Evolutionary conservation across 2,113 vertebrate species (phyloP).

Genomic region (Psophia crepitans): DNA sequence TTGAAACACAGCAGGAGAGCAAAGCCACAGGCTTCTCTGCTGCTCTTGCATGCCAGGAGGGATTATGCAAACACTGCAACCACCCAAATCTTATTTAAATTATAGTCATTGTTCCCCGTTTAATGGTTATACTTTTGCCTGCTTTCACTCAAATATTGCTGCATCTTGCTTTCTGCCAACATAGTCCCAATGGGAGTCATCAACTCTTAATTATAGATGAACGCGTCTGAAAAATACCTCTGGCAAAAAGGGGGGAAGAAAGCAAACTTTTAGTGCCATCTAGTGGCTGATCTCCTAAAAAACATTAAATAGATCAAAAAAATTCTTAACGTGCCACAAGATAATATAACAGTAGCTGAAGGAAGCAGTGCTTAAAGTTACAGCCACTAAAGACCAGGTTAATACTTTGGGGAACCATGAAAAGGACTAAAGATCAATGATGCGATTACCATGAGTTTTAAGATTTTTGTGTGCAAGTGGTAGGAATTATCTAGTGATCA

Average conservation of each 20-base stretch:
- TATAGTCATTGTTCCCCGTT: slow-evolving; percentile 65
- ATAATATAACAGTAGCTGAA: background rate
- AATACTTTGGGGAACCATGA: background rate
- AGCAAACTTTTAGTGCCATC: slow-evolving; percentile 75
- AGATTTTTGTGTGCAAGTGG: background rate
- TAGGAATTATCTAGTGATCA: background rate
- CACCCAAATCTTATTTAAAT: slow-evolving; percentile 71
- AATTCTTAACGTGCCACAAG: background rate
- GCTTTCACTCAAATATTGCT: slow-evolving; percentile 67
- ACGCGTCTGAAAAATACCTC: background rate
- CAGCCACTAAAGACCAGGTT: background rate
- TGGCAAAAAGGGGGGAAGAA: background rate
- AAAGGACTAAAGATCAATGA: background rate
- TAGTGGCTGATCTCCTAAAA: slow-evolving; percentile 62
- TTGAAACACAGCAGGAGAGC: slow-evolving; percentile 74
- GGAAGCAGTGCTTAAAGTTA: background rate
- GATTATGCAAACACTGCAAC: slow-evolving; percentile 72
- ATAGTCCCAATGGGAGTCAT: slow-evolving; percentile 52
- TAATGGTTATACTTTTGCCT: slow-evolving; percentile 65
- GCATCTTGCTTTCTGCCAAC: slow-evolving; percentile 66
- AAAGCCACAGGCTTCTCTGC: slow-evolving; percentile 68
- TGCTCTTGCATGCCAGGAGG: slow-evolving; percentile 60
- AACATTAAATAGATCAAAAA: background rate
- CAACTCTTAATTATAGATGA: slow-evolving; percentile 62
- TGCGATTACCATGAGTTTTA: background rate